phyloP scores from a whole-genome alignment of 2,888 invertebrate species.

The Diarsia rubi region DNA sequence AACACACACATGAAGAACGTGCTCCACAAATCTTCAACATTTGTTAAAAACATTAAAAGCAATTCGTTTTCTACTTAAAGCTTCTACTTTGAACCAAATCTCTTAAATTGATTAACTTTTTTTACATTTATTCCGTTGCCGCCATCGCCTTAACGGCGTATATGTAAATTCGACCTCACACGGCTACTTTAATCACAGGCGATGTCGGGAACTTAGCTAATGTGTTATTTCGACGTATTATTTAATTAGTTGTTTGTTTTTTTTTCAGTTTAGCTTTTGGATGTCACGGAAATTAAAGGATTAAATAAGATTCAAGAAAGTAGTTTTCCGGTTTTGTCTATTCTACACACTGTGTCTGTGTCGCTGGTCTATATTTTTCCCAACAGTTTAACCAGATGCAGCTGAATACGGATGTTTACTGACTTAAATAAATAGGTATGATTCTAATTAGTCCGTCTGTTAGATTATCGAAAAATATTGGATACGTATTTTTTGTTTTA shows the following conservation, averaged over 20 bases:
- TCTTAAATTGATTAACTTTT: slow-evolving; percentile 35
- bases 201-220: slow-evolving; percentile 40
- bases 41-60: background rate
- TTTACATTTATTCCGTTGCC: slow-evolving; percentile 3
- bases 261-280: background rate
- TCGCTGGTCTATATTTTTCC: no score
- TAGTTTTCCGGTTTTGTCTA: background rate
- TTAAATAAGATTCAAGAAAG: background rate
- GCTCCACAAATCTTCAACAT: background rate
- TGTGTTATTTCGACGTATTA: slow-evolving; percentile 66
- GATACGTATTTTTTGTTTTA: no score
- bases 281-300: background rate
- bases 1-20: background rate
- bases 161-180: slow-evolving; percentile 67
- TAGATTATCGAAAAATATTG: no score
- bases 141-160: slow-evolving; percentile 57
- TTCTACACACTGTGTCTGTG: background rate
- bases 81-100: slow-evolving; percentile 14
- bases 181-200: slow-evolving; percentile 63
- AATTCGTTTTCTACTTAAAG: background rate
- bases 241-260: slow-evolving; percentile 50
- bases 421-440: no score
- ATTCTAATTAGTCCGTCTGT: no score
- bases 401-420: no score
- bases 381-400: no score